These are phyloP conservation scores for Stramonita haemastoma DNA, from an alignment of 2,888 invertebrate species.

Conservation along the genomic window DNA sequence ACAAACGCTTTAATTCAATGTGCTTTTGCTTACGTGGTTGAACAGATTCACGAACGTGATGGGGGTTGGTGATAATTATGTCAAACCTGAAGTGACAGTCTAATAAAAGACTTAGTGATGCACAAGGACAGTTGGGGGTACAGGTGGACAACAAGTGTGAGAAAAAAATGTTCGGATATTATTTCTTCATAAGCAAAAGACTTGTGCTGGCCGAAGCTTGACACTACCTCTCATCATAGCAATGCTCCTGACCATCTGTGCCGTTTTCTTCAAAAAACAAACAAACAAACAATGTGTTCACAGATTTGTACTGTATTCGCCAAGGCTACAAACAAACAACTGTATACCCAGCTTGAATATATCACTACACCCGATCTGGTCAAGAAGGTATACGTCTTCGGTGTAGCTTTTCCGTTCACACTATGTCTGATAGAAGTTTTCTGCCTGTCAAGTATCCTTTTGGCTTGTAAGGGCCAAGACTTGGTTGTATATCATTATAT, in stretches of 20 bases:
- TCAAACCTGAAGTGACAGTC: not conserved
- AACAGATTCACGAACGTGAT: not conserved
- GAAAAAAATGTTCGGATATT: no score
- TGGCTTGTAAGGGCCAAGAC: not conserved
- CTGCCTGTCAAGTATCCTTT: not conserved
- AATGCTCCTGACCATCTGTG: not conserved
- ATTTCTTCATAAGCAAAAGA: not conserved
- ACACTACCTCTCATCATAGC: conserved; percentile 6
- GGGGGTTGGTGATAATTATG: not conserved
- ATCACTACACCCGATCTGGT: no score
- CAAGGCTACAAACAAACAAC: no score
- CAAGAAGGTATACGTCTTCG: not conserved
- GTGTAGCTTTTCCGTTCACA: not conserved
- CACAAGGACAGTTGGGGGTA: no score
- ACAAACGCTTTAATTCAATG: not conserved
- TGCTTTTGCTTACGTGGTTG: not conserved
- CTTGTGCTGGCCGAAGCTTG: not conserved
- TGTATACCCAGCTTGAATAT: no score
- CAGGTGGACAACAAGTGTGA: no score
- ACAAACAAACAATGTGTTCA: not conserved
- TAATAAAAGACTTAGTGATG: no score
- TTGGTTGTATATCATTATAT: not conserved
- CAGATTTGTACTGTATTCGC: no score
- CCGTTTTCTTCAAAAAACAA: not conserved
- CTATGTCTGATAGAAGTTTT: not conserved